Percentiles rank a stretch among this genome's conserved stretches.
phyloP scores from a whole-genome alignment of 2,113 vertebrate genomes.

The Apteryx mantelli region DNA sequence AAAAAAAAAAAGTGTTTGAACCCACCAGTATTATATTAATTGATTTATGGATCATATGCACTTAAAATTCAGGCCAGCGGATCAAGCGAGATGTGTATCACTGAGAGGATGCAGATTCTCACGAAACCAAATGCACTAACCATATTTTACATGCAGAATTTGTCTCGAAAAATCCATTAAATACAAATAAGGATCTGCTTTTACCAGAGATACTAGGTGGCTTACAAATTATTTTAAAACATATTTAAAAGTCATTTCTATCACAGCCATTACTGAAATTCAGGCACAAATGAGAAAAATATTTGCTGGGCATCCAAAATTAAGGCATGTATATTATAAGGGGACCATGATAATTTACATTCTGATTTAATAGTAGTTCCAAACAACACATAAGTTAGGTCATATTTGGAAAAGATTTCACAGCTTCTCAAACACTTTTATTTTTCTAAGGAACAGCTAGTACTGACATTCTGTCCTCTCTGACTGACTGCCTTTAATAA shows the following conservation, averaged over 20 bases:
- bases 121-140: background rate
- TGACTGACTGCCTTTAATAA: background rate
- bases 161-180: background rate
- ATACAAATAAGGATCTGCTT: background rate
- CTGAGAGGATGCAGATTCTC: background rate
- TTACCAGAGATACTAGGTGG: background rate
- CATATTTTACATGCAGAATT: background rate
- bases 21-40: background rate
- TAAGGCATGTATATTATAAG: background rate
- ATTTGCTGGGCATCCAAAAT: background rate
- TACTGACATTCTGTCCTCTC: background rate
- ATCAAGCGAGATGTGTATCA: background rate
- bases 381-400: background rate
- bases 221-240: background rate
- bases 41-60: background rate
- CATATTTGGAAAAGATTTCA: background rate
- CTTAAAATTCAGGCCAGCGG: background rate
- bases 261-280: background rate
- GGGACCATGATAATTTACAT: background rate
- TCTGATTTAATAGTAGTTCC: background rate
- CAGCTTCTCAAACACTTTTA: background rate
- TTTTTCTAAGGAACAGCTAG: background rate
- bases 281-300: background rate
- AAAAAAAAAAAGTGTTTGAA: background rate
- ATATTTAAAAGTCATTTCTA: background rate